phyloP scores from a whole-genome alignment of 2,113 vertebrate species.

The Mobula birostris region DNA sequence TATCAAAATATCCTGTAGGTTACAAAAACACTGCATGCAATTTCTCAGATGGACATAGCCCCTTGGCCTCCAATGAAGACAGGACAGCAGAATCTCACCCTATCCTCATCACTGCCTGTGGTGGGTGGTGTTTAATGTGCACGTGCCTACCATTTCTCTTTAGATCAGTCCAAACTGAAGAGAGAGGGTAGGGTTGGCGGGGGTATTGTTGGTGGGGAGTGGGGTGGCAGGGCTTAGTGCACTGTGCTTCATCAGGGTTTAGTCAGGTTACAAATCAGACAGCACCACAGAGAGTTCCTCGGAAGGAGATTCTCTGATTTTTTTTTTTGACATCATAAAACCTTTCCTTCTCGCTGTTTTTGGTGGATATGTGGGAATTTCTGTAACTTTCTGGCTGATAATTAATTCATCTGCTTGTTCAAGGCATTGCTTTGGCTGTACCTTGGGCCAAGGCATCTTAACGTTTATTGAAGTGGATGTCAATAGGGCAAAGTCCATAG shows the following conservation, averaged over 20 bases:
- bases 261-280: neutral
- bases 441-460: neutral
- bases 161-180: neutral
- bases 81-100: neutral
- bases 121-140: neutral
- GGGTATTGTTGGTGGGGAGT: too few relatives aligned
- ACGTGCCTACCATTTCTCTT: neutral
- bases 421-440: neutral
- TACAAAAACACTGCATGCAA: neutral
- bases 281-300: neutral
- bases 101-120: neutral
- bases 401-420: neutral
- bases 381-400: slow-evolving; percentile 19
- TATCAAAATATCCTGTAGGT: neutral
- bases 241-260: too few relatives aligned
- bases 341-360: neutral
- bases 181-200: too few relatives aligned
- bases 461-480: neutral
- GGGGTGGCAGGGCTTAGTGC: too few relatives aligned
- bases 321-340: neutral
- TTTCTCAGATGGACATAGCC: neutral
- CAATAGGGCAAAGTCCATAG: neutral
- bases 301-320: neutral
- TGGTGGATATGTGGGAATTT: neutral
- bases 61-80: too few relatives aligned